Conservation (phyloP, 2,888 invertebrate genomes). For the Byasa hedistus region DNA sequence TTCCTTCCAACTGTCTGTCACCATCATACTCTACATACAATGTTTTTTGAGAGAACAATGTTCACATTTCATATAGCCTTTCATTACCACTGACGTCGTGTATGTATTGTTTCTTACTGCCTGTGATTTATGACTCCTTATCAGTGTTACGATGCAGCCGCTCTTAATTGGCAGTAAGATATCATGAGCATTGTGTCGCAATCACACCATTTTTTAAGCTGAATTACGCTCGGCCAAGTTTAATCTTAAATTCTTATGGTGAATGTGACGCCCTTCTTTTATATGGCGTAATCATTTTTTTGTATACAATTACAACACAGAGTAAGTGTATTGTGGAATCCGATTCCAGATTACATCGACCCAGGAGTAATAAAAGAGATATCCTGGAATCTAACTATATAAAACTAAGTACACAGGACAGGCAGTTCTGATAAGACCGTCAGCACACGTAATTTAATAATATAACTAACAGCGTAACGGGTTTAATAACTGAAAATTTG, state of each 20-base stretch:
- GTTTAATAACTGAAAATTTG: background rate
- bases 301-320: too few species aligned
- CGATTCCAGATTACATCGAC: too few species aligned
- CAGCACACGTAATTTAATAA: too few species aligned
- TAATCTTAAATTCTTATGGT: background rate
- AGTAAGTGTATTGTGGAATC: too few species aligned
- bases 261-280: background rate
- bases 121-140: constrained; percentile 25
- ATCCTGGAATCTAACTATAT: too few species aligned
- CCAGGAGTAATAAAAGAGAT: too few species aligned
- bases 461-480: too few species aligned
- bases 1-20: too few species aligned
- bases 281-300: background rate
- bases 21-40: too few species aligned
- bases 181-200: constrained; percentile 21
- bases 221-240: background rate
- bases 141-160: constrained; percentile 13
- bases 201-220: constrained; percentile 33
- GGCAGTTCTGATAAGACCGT: too few species aligned
- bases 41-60: too few species aligned
- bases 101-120: constrained; percentile 15
- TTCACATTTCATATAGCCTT: background rate
- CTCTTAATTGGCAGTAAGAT: constrained; percentile 21
- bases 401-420: too few species aligned
- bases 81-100: constrained; percentile 10